phyloP scores from a whole-genome alignment of 2,888 invertebrate species.

The Deroplatys truncata region DNA sequence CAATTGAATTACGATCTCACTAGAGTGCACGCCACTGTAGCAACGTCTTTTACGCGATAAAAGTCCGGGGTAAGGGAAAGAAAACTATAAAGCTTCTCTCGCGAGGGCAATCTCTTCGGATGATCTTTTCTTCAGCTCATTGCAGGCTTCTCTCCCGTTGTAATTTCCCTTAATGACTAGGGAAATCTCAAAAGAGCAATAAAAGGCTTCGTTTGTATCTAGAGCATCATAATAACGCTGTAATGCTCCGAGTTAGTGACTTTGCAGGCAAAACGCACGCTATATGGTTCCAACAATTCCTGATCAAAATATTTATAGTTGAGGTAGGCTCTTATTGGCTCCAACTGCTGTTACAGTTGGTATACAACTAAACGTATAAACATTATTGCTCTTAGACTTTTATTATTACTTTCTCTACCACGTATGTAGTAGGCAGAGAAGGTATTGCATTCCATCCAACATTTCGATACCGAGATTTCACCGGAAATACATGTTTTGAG shows the following conservation, averaged over 20 bases:
- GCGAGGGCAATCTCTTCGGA: background rate
- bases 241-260: background rate
- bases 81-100: background rate
- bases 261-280: background rate
- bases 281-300: no score
- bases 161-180: background rate
- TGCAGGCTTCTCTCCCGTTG: background rate
- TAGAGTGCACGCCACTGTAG: background rate
- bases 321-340: no score
- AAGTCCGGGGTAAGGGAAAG: background rate
- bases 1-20: no score
- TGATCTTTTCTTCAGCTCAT: background rate
- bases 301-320: no score
- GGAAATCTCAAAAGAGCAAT: background rate
- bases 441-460: no score
- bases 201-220: background rate
- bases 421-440: no score
- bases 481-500: no score
- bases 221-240: background rate
- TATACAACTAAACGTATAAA: no score
- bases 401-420: no score
- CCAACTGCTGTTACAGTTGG: no score
- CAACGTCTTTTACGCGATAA: background rate
- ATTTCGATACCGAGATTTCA: no score
- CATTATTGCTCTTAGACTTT: no score